Base-by-base conservation (phyloP, 2,797 vertebrate genomes). In the Sarcoramphus papa region DNA sequence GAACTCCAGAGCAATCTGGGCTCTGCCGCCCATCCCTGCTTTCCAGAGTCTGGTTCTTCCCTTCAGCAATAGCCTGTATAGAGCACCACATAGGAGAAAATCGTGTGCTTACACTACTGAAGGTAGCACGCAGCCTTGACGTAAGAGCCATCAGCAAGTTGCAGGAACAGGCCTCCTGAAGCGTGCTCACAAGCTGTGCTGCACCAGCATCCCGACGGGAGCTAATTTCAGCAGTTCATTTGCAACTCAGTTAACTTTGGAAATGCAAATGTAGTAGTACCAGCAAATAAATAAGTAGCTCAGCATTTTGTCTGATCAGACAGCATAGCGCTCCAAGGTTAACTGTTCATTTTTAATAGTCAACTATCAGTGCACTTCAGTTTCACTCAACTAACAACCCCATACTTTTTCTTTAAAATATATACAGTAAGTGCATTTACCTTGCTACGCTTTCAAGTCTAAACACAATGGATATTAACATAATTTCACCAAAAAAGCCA, bases 61-160 rank as follows among this genome's bases (percentile, higher is more conserved):
- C 72, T 90, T 33, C 1, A 0, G 75, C 73, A 65, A 21, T 0
- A 78, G 41, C 53, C 84, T 24, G 51, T 6, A 2, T 0, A 50
- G 40, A 87, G 91, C 73, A 35, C 16, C 0, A 12, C 0, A 2
- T 0, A 18, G 65, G 20, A 83, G 56, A 47, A 45, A 69, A 48
- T 0, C 0, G 0, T 2, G 14, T 9, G 51, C 50, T 57, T 35
- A 14, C 33, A 4, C 14, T 3, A 11, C 31, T 3, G 13, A 48
- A 33, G 64, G 63, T 21, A 60, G 53, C 28, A 12, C 1, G 2
- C 59, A 53, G 89, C 54, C 70, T 21, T 37, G 85, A 43, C 3
- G 0, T 2, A 35, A 53, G 54, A 68, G 64, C 12, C 54, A 22
- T 1, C 51, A 20, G 51, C 0, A 0, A 28, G 47, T 1, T 4